Evolutionary conservation across 2,797 vertebrate genomes (phyloP), one percentile per base, ranked within the genome.

Genomic region (Lophius americanus): DNA sequence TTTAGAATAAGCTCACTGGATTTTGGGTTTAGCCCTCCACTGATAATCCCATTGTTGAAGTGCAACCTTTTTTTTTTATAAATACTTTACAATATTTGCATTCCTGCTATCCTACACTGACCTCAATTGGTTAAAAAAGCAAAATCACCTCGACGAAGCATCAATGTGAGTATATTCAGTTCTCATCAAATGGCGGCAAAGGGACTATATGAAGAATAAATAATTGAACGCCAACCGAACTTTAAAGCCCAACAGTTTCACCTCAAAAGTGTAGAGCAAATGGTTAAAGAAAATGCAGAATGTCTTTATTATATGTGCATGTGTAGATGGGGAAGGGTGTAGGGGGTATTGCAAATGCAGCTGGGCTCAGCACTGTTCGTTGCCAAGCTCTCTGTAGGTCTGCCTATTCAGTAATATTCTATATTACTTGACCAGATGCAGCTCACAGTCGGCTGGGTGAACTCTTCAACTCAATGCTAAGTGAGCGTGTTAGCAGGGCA

Each of bases 401-500:
- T 52, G 79, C 81, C 79, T 73, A 58, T 79, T 65, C 60, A 70
- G 64, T 73, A 76, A 23, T 23, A 23, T 23, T 75, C 55, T 61
- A 64, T 74, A 82, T 84, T 83, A 73, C 41, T 56, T 69, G 73
- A 88, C 87, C 69, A 85, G 72, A 78, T 7, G 78, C 68, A 78
- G 76, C 77, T 60, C 78, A 69, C 51, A 73, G 85, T 69, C 81
- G 51, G 74, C 68, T 51, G 82, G 79, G 73, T 92, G 90, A 92
- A 91, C 91, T 90, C 81, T 89, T 89, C 86, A 90, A 91, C 88
- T 90, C 73, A 2, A 36, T 60, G 82, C 70, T 73, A 82, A 86
- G 79, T 46, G 78, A 75, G 70, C 37, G 11, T 0, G 23, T 2
- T 39, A 64, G 64, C 48, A 0, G 64, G 63, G 70, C 59, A 32